Evolutionary conservation across 2,888 invertebrate species (phyloP).

Genomic region (Xylocampa areola): DNA sequence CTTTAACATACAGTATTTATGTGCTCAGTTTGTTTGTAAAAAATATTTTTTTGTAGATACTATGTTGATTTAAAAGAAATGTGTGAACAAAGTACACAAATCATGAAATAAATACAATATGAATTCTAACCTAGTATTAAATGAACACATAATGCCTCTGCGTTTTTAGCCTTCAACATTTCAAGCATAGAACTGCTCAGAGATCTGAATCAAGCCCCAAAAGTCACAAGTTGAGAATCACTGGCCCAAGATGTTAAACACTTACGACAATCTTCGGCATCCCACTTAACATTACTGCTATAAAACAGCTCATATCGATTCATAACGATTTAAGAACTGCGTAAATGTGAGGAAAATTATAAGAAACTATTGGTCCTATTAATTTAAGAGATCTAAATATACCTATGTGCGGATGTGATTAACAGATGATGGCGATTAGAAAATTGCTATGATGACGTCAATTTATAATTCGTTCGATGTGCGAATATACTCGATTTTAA

Average conservation of each 20-base stretch:
- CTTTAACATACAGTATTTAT: too few species aligned
- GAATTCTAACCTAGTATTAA: too few species aligned
- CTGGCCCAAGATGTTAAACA: neutral
- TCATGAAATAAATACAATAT: too few species aligned
- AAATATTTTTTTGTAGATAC: too few species aligned
- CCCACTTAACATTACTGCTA: constrained; percentile 20
- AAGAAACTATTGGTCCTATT: constrained; percentile 32
- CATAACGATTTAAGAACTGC: constrained; percentile 32
- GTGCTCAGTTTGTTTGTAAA: too few species aligned
- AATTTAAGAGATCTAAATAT: constrained; percentile 44
- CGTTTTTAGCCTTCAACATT: too few species aligned
- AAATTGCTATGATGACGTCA: constrained; percentile 28
- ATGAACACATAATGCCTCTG: too few species aligned
- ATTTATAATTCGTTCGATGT: constrained; percentile 38
- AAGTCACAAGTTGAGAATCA: constrained; percentile 12
- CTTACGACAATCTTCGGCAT: constrained; percentile 31
- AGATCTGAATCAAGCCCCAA: too few species aligned
- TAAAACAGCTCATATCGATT: constrained; percentile 30
- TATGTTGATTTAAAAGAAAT: too few species aligned
- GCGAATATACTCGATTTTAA: constrained; percentile 47
- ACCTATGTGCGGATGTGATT: constrained; percentile 25
- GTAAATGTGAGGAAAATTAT: constrained; percentile 32
- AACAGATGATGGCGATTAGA: constrained; percentile 45
- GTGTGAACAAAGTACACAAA: too few species aligned
- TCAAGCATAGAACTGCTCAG: too few species aligned